Base-by-base conservation (phyloP, 2,113 vertebrate genomes). In the Bagarius yarrelli region DNA sequence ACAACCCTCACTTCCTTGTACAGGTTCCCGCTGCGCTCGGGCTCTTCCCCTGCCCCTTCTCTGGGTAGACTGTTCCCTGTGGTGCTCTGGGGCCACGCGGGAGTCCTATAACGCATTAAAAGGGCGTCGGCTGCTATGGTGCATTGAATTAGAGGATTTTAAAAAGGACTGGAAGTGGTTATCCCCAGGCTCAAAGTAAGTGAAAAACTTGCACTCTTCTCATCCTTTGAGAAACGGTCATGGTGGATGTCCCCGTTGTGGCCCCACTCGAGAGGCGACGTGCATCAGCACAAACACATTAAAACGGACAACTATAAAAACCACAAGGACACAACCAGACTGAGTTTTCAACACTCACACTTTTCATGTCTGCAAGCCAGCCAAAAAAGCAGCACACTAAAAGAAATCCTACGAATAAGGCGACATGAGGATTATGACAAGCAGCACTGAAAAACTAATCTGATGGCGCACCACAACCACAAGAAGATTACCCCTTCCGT, bases 41-140 rank as follows among this genome's bases (percentile, higher is more conserved):
- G n/a, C n/a, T n/a, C n/a, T n/a, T 98, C 83, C 98, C 98, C 0
- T 99, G 98, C 1, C 99, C 98, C 85, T 99, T 99, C 93, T 99
- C 88, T 99, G 98, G 81, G 98, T 74, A 99, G 92, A 89, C 97
- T 99, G 85, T 99, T 98, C n/a, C n/a, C n/a, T 40, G 96, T 94
- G 83, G 95, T 93, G 86, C 95, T 97, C 90, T 96, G 98, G 21
- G 97, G 94, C 83, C n/a, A 96, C 89, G 87, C 98, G 98, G 8
- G 96, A 95, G 84, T 99, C 98, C 98, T 99, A 81, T 14, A 66
- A 52, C 53, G 79, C 25, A 50, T 57, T 75, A 82, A 55, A 19
- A 21, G 63, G 2, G 16, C 30, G 32, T 32, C 64, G 18, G 56
- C 52, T 36, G 23, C 19, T 66, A n/a, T 59, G n/a, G 30, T 14